These are phyloP conservation scores for Drosophila colorata DNA, from an alignment of 2,888 invertebrate genomes.

Conservation along the genomic window DNA sequence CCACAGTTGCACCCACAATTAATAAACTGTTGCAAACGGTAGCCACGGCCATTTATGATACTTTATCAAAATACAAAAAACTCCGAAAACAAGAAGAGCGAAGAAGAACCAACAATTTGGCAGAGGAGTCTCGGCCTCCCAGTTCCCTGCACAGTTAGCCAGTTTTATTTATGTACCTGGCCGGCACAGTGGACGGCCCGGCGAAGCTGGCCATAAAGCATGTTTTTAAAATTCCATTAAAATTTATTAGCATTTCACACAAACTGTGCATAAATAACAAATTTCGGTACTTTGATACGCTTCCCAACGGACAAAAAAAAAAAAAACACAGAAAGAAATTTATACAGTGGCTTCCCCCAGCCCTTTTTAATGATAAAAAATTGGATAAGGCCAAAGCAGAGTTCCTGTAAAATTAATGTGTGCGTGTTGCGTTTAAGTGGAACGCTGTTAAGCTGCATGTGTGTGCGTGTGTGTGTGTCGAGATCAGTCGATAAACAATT, in stretches of 20 bases:
- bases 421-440: slow-evolving; percentile 16
- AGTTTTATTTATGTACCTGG: slow-evolving; percentile 42
- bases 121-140: slow-evolving; percentile 1
- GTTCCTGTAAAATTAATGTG: slow-evolving; percentile 43
- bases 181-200: neutral
- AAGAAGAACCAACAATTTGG: slow-evolving; percentile 6
- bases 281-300: slow-evolving; percentile 66
- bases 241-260: slow-evolving; percentile 81
- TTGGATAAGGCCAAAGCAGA: slow-evolving; percentile 50
- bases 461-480: slow-evolving; percentile 9
- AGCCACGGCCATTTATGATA: slow-evolving; percentile 38
- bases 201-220: slow-evolving; percentile 61
- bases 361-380: slow-evolving; percentile 54
- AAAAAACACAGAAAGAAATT: neutral
- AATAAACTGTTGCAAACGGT: slow-evolving; percentile 41
- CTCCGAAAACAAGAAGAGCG: too few relatives aligned
- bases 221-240: slow-evolving; percentile 80
- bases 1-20: slow-evolving; percentile 24
- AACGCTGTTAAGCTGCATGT: slow-evolving; percentile 14
- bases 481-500: slow-evolving; percentile 67
- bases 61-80: slow-evolving; percentile 6
- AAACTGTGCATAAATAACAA: slow-evolving; percentile 76
- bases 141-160: slow-evolving; percentile 2
- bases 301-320: neutral
- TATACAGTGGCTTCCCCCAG: slow-evolving; percentile 3